phyloP scores from a whole-genome alignment of 2,797 vertebrate genomes.

The Myotis pilosus region DNA sequence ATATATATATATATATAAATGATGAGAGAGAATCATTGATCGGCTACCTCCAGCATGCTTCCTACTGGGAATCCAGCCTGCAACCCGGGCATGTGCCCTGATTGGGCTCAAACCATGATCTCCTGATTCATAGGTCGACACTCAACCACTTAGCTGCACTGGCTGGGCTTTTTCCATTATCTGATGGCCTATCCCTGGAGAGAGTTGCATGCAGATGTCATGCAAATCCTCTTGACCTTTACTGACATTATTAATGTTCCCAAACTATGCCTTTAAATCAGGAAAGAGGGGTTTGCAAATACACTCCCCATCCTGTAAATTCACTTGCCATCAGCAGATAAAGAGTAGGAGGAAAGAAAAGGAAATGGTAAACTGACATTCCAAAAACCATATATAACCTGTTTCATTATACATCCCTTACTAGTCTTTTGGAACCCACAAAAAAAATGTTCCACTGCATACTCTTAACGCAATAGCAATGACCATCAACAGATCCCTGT shows the following conservation, averaged over 20 bases:
- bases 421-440: not conserved
- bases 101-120: too few species aligned
- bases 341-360: not conserved
- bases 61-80: too few species aligned
- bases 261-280: not conserved
- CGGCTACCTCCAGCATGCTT: too few species aligned
- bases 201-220: not conserved
- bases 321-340: conserved; percentile 9
- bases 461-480: not conserved
- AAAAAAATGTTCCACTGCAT: not conserved
- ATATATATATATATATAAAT: too few species aligned
- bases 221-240: not conserved
- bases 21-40: too few species aligned
- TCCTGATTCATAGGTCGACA: too few species aligned
- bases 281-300: not conserved
- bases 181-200: not conserved
- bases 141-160: too few species aligned
- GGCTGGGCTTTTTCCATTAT: not conserved
- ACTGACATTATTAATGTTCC: not conserved
- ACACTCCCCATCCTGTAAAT: not conserved
- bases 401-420: not conserved
- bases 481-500: not conserved
- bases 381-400: not conserved
- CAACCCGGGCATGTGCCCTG: too few species aligned
- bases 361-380: conserved; percentile 6